Evolutionary conservation across 2,888 invertebrate species (phyloP).

Genomic region (Apomyelois bistriatella): DNA sequence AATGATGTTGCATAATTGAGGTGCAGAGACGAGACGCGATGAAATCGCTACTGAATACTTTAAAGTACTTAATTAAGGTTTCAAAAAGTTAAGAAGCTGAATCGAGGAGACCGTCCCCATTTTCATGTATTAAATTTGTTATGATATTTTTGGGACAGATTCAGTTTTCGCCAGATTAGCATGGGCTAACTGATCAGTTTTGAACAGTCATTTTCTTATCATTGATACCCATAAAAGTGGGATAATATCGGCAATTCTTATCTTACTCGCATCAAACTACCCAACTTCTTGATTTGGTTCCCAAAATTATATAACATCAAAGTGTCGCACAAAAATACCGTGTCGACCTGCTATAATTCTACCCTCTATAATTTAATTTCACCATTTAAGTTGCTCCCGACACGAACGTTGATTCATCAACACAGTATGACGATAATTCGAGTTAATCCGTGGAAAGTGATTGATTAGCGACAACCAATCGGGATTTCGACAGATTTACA

Average conservation of each 20-base stretch:
- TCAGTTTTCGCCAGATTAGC: too few species aligned
- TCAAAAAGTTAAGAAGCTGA: constrained; percentile 61
- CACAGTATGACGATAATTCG: constrained; percentile 38
- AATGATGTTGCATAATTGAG: constrained; percentile 16
- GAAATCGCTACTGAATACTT: constrained; percentile 60
- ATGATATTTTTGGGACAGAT: too few species aligned
- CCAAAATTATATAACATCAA: too few species aligned
- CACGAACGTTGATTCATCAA: constrained; percentile 38
- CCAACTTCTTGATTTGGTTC: too few species aligned
- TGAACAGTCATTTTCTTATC: too few species aligned
- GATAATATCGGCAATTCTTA: too few species aligned
- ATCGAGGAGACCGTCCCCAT: constrained; percentile 29
- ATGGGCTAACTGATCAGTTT: too few species aligned
- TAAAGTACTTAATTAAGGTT: constrained; percentile 63
- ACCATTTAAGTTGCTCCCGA: constrained; percentile 24
- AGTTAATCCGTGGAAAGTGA: constrained; percentile 31
- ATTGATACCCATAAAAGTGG: too few species aligned
- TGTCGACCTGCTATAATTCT: constrained; percentile 23
- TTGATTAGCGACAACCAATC: constrained; percentile 28
- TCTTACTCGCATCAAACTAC: too few species aligned
- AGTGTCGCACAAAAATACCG: constrained; percentile 22
- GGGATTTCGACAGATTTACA: background rate
- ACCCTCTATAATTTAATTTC: constrained; percentile 28
- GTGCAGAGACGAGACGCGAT: constrained; percentile 25
- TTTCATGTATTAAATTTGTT: background rate